Evolutionary conservation across 2,888 invertebrate species (phyloP), one percentile per base, ranked within the genome.

Genomic region (Nemoura dubitans): DNA sequence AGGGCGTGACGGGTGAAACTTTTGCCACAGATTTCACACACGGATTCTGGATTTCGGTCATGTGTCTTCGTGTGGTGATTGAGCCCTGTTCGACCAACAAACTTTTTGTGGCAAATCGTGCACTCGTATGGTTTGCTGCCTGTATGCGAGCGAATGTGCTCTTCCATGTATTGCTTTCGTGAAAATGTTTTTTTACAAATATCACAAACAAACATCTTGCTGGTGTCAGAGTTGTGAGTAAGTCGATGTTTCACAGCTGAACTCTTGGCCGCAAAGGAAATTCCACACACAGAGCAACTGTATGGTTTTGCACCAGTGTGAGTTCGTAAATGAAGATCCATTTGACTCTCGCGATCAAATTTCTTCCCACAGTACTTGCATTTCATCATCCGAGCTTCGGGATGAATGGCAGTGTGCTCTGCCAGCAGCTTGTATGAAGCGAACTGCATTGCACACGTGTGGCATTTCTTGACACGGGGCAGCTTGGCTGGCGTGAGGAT

Each of bases 11-110:
- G 87, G 5, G 87, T 88, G 87, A 89, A 90, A 36, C 88, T 86
- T 78, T 89, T 89, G 27, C 89, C 90, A 88, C 90, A 90, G 42
- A 89, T 87, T 86, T 89, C 89, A 87, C 90, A 90, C 6, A 89
- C 87, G 36, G 88, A 77, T 16, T 84, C 77, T n/a, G 85, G 86
- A 59, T 87, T 86, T 26, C 83, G 85, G 21, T 87, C 87, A 36
- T 89, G 89, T 0, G 85, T 87, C 42, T 86, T 88, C 29, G 36
- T 82, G 42, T 89, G 89, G 76, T 89, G 89, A 84, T 88, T 89
- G 26, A 89, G 85, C 0, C 88, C 88, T 2, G 88, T 88, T 21
- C 86, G 86, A n/a, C 88, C 88, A 10, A 88, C 88, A 82, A 89
- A 89, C 27, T 29, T 36, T 85, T 88, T 89, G 29, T 86, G 86